Evolutionary conservation across 2,888 invertebrate genomes (phyloP), one percentile per base, ranked within the genome.

Genomic region (Macaria notata): DNA sequence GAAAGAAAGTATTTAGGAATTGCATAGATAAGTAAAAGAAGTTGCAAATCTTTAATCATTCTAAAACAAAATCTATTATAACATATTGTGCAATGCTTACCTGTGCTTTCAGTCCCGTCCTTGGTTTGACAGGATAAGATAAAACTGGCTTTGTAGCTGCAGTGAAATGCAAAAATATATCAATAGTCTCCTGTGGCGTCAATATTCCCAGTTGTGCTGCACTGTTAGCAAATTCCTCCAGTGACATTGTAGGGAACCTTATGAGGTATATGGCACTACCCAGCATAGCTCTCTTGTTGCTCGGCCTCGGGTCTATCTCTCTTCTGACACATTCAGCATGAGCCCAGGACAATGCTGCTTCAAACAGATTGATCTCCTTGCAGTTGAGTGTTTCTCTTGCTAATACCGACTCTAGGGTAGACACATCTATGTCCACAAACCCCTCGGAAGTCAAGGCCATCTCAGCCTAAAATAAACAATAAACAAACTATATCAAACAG

Each of bases 361-460:
- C 96, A 86, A 98, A 95, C 48, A 97, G 90, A 80, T 96, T 95
- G 71, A 97, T 96, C 90, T 99, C 99, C 84, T 97, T 97, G 82
- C 98, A 98, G 85, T 98, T 98, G 46, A 99, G 93, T 3, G 98
- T 98, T 88, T 99, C 98, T 66, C 98, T 94, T 53, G 95, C 95
- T 70, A 99, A 92, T 69, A 98, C 97, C 59, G 97, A 97, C 84
- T 97, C 96, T 72, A 98, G 93, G 31, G 98, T 98, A 69, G 97
- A 96, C 73, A 96, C 95, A 87, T 98, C 98, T 78, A 99, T 98
- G 83, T 99, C 98, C 66, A 97, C 96, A 92, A 99, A 98, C 69
- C 98, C 98, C 78, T 98, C 98, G 0, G 98, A 98, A 69, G 95
- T 95, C 71, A 99, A 93, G 57, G 98, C 98, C 95, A 98, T 97